phyloP scores from a whole-genome alignment of 2,888 invertebrate genomes.

The Drosophila anomalata region DNA sequence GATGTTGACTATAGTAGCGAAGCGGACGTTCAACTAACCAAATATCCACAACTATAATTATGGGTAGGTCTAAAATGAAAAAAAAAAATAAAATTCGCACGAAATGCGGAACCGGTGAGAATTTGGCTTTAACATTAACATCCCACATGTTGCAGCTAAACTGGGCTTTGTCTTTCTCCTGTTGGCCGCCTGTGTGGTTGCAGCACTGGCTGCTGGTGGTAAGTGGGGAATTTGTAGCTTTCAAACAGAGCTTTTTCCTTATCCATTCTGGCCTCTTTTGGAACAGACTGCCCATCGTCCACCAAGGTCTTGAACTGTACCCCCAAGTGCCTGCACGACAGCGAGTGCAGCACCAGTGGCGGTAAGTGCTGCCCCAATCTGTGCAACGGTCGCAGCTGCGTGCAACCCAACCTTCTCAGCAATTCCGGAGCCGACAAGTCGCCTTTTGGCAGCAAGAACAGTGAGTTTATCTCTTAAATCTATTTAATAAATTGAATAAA shows the following conservation, averaged over 20 bases:
- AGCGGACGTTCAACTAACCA: slow-evolving; percentile 62
- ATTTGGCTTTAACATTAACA: slow-evolving; percentile 14
- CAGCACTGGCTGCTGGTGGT: slow-evolving; percentile 67
- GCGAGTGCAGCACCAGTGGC: slow-evolving; percentile 87
- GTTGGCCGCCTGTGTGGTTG: slow-evolving; percentile 54
- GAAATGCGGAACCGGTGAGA: slow-evolving; percentile 43
- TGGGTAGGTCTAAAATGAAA: slow-evolving; percentile 36
- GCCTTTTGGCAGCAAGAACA: slow-evolving; percentile 83
- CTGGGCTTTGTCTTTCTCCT: slow-evolving; percentile 56
- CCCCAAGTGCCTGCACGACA: slow-evolving; percentile 88
- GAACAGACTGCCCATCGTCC: slow-evolving; percentile 86
- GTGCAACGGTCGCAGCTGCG: slow-evolving; percentile 89
- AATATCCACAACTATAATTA: slow-evolving; percentile 35
- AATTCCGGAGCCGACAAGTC: slow-evolving; percentile 69
- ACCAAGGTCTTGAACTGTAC: slow-evolving; percentile 88
- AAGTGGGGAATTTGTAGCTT: slow-evolving; percentile 40
- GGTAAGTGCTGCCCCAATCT: slow-evolving; percentile 89
- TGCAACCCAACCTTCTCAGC: slow-evolving; percentile 83
- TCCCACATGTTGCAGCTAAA: slow-evolving; percentile 38
- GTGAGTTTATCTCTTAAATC: slow-evolving; percentile 65
- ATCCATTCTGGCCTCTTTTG: neutral
- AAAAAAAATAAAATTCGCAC: slow-evolving; percentile 23
- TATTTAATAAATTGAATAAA: too few relatives aligned
- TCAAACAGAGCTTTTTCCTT: neutral
- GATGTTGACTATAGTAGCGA: slow-evolving; percentile 47